Evolutionary conservation across 1,140 invertebrate genomes (phyloP), one percentile per base, ranked within the genome.

Genomic region (Dermatophagoides farinae): DNA sequence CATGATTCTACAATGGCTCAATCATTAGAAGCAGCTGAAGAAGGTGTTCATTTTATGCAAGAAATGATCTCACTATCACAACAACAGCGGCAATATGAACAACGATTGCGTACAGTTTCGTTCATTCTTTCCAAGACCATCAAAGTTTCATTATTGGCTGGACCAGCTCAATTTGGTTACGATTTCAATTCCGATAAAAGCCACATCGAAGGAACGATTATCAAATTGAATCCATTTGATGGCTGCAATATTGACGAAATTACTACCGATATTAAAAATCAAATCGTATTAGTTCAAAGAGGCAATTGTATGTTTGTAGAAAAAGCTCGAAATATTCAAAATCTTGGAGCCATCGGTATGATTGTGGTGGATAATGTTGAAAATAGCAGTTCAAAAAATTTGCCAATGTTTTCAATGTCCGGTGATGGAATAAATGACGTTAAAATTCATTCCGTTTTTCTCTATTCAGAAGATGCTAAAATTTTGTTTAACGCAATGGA

Each of bases 281-380:
- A 83, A 65, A 88, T 97, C 67, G 86, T 79, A 0, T 75, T 97
- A 9, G 80, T 91, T 47, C 79, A 84, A 68, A 76, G 93, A 25
- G 90, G 91, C 0, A 82, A 84, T 66, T 97, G 93, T 71, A 93
- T 92, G 75, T 98, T 98, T 71, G 80, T 93, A 14, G 87, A 96
- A 65, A 97, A 97, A 77, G 87, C 86, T 10, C 78, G 88, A 44
- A 74, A 80, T 67, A 76, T 91, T n/a, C 82, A 93, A 75, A 76
- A 78, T 60, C 80, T 82, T 20, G 88, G 89, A 20, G 90, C 84
- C 10, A 73, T 82, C 39, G 87, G 83, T 20, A 84, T 84, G 31
- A 88, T 97, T 67, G 82, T 93, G 9, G 74, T 93, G 71, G 91
- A 97, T 72, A 91, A 93, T 72, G 78, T 80, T 39, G 73, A 78